Evolutionary conservation across 2,888 invertebrate species (phyloP).

Genomic region (Polietes domitor): DNA sequence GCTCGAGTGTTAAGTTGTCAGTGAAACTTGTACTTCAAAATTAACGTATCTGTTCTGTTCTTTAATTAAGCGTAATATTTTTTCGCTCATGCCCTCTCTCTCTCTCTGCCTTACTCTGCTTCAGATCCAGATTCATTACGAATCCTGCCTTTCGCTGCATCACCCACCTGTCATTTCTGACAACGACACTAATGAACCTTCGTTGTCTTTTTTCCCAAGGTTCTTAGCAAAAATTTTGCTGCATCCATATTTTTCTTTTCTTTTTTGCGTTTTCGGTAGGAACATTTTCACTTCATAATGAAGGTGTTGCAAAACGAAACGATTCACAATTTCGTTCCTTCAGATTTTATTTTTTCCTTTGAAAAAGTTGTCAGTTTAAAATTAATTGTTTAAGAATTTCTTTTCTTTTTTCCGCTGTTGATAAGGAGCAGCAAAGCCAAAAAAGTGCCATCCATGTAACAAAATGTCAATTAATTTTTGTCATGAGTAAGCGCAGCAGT

Average conservation of each 20-base stretch:
- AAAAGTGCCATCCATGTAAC: slow-evolving; percentile 30
- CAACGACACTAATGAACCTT: slow-evolving; percentile 43
- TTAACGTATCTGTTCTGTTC: slow-evolving; percentile 31
- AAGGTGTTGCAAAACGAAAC: slow-evolving; percentile 11
- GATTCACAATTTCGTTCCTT: background rate
- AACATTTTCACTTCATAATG: background rate
- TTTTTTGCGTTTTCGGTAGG: background rate
- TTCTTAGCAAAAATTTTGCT: slow-evolving; percentile 15
- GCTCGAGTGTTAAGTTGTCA: background rate
- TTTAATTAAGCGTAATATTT: slow-evolving; percentile 46
- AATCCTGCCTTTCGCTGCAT: background rate
- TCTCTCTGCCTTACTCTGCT: background rate
- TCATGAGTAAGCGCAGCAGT: background rate
- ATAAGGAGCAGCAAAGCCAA: background rate
- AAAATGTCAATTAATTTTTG: slow-evolving; percentile 33
- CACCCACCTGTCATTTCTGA: slow-evolving; percentile 22
- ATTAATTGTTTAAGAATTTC: slow-evolving; percentile 17
- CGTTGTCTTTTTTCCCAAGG: background rate
- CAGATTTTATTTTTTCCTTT: slow-evolving; percentile 5
- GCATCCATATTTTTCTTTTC: slow-evolving; percentile 19
- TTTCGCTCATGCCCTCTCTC: background rate
- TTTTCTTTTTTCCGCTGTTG: background rate
- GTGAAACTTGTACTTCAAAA: slow-evolving; percentile 36
- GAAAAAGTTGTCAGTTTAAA: slow-evolving; percentile 16
- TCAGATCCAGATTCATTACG: slow-evolving; percentile 11